These are phyloP conservation scores for Lathronympha strigana DNA, from an alignment of 2,888 invertebrate species.

Conservation along the genomic window DNA sequence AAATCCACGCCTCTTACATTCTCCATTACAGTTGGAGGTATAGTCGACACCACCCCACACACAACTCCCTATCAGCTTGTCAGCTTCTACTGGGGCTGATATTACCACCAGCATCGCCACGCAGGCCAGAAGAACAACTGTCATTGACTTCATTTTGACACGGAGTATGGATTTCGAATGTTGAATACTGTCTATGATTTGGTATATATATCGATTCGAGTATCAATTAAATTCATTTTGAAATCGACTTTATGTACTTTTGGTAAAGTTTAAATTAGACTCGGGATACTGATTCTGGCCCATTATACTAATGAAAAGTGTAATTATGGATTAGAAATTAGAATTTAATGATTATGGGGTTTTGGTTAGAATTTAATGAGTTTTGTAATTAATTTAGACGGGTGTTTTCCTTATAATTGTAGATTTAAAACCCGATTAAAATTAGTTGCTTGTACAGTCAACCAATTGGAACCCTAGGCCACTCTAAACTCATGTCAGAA, in stretches of 20 bases:
- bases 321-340: neutral
- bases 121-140: slow-evolving; percentile 44
- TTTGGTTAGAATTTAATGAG: neutral
- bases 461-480: no score
- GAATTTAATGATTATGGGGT: neutral
- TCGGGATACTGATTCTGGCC: neutral
- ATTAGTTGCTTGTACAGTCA: neutral
- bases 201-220: slow-evolving; percentile 1
- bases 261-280: neutral
- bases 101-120: slow-evolving; percentile 50
- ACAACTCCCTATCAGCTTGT: slow-evolving; percentile 51
- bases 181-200: neutral
- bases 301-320: neutral
- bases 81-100: slow-evolving; percentile 48
- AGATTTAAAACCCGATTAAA: neutral
- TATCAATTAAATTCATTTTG: neutral
- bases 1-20: slow-evolving; percentile 48
- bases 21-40: slow-evolving; percentile 50
- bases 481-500: no score
- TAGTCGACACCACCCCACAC: slow-evolving; percentile 55
- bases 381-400: neutral
- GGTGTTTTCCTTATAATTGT: slow-evolving; percentile 9
- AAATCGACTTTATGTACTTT: neutral
- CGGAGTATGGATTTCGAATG: neutral
- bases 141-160: neutral